These are phyloP conservation scores for Charina bottae DNA, from an alignment of 2,113 vertebrate genomes.

Conservation along the genomic window DNA sequence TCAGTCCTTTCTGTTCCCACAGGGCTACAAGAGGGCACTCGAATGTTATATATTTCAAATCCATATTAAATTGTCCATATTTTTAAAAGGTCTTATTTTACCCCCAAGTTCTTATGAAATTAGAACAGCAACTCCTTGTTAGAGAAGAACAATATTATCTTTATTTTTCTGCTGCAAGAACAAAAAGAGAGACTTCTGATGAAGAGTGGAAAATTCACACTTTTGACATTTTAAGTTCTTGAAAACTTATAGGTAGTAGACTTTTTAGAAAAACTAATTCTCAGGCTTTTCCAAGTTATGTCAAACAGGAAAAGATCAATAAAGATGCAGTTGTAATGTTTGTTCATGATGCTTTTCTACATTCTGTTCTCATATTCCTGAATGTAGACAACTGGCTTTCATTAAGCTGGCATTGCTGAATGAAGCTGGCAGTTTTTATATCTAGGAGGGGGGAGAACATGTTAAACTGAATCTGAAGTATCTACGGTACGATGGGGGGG, in stretches of 20 bases:
- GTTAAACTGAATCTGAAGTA: not conserved
- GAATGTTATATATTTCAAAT: constrained; percentile 44
- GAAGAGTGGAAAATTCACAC: constrained; percentile 62
- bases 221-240: constrained; percentile 56
- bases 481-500: not conserved
- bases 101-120: constrained; percentile 58
- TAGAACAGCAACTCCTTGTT: constrained; percentile 30
- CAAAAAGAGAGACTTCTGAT: constrained; percentile 34
- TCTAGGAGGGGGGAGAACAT: not conserved
- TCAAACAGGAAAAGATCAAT: constrained; percentile 48
- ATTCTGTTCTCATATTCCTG: constrained; percentile 18
- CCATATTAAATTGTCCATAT: constrained; percentile 56
- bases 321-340: constrained; percentile 6
- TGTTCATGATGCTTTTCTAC: constrained; percentile 20
- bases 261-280: constrained; percentile 18
- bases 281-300: constrained; percentile 55
- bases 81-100: constrained; percentile 61
- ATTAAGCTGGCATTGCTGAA: not conserved
- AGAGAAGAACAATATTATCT: constrained; percentile 42
- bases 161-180: constrained; percentile 60
- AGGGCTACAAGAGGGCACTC: constrained; percentile 57
- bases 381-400: not conserved
- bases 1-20: constrained; percentile 64
- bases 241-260: constrained; percentile 51
- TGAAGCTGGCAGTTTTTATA: not conserved